Evolutionary conservation across 2,113 vertebrate genomes (phyloP).

Genomic region (Oceanites oceanicus): DNA sequence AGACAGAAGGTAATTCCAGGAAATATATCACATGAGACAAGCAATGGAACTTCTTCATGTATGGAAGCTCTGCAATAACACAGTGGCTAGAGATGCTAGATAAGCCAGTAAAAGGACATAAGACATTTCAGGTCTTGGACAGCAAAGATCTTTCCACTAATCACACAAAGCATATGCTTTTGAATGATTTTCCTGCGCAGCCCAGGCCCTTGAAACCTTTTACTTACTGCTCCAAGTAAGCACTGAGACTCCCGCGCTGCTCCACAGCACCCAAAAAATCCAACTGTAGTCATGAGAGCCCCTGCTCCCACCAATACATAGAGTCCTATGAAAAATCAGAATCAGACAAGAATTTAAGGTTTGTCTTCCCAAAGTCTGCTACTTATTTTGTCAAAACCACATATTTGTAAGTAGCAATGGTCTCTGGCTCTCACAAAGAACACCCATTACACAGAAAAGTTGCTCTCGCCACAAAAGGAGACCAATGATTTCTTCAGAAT

Average conservation of each 20-base stretch:
- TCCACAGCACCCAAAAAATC: conserved; percentile 96
- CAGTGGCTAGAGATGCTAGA: not conserved
- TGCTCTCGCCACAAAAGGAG: not conserved
- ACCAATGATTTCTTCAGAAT: not conserved
- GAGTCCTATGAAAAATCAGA: conserved; percentile 78
- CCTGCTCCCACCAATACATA: conserved; percentile 92
- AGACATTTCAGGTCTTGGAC: not conserved
- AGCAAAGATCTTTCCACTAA: not conserved
- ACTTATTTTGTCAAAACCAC: not conserved
- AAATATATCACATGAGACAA: not conserved
- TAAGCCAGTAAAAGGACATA: not conserved
- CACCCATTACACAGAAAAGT: not conserved
- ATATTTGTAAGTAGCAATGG: not conserved
- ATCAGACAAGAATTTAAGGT: not conserved
- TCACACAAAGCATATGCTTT: not conserved
- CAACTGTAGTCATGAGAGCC: conserved; percentile 90
- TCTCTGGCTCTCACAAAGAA: not conserved
- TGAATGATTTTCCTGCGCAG: not conserved
- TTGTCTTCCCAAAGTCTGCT: not conserved
- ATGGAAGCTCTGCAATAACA: not conserved
- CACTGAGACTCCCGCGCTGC: conserved; percentile 94
- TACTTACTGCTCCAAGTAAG: conserved; percentile 91
- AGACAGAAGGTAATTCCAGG: not conserved
- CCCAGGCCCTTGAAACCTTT: not conserved
- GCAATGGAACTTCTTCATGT: not conserved